Evolutionary conservation across 1,140 invertebrate genomes (phyloP).

Genomic region (Eumaeus atala): DNA sequence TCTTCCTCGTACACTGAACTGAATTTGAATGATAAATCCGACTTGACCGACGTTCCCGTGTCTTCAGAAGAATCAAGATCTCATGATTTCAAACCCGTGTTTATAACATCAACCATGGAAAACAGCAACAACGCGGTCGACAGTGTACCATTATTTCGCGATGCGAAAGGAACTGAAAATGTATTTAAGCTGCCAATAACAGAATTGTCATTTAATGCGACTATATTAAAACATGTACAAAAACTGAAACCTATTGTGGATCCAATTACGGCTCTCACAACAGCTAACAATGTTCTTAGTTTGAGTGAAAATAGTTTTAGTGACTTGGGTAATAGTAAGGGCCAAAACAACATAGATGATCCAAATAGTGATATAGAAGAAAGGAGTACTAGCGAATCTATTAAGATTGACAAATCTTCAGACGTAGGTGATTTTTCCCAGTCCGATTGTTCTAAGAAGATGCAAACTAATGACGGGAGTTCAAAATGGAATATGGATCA

Average conservation of each 20-base stretch:
- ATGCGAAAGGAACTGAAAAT: constrained; percentile 41
- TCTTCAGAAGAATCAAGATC: constrained; percentile 55
- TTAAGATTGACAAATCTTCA: constrained; percentile 29
- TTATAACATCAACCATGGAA: constrained; percentile 69
- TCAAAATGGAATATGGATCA: constrained; percentile 57
- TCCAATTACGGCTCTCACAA: constrained; percentile 52
- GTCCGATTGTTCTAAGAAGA: not conserved
- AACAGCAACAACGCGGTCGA: constrained; percentile 72
- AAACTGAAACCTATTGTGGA: constrained; percentile 65
- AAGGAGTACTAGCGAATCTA: constrained; percentile 31
- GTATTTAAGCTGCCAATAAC: constrained; percentile 67
- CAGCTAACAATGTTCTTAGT: constrained; percentile 30
- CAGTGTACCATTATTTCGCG: constrained; percentile 53
- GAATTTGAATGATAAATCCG: constrained; percentile 48
- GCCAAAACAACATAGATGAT: constrained; percentile 8
- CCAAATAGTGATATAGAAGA: constrained; percentile 28
- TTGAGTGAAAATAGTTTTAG: constrained; percentile 28
- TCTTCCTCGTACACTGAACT: constrained; percentile 43
- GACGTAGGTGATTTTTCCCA: constrained; percentile 24
- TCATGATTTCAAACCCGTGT: constrained; percentile 42
- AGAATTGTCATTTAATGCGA: constrained; percentile 68
- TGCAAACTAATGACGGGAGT: constrained; percentile 32
- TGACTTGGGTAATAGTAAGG: constrained; percentile 19
- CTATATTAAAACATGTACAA: constrained; percentile 62
- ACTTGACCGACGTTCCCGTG: constrained; percentile 37